Conservation (phyloP, 2,888 invertebrate genomes). For the Homarus gammarus region DNA sequence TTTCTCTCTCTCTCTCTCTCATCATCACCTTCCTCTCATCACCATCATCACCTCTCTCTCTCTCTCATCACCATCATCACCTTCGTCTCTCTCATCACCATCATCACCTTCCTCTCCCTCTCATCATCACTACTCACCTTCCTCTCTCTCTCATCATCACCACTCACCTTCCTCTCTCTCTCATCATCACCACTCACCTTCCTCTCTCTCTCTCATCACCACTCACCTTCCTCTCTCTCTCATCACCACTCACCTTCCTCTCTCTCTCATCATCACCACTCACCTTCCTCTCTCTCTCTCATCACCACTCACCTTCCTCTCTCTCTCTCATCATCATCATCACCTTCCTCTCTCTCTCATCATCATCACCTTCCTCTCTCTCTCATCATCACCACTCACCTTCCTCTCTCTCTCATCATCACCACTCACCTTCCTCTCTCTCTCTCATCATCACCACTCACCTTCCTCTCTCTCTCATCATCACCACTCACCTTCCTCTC, state of each 20-base stretch:
- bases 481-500: constrained; percentile 69
- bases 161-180: too few relatives aligned
- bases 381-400: background rate
- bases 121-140: too few relatives aligned
- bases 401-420: constrained; percentile 3
- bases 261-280: background rate
- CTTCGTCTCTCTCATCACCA: too few relatives aligned
- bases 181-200: too few relatives aligned
- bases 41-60: too few relatives aligned
- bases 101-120: too few relatives aligned
- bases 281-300: background rate
- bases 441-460: background rate
- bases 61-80: too few relatives aligned
- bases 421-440: background rate
- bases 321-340: background rate
- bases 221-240: too few relatives aligned
- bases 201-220: background rate
- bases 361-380: background rate
- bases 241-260: background rate
- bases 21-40: too few relatives aligned
- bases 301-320: background rate
- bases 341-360: background rate
- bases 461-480: constrained; percentile 13
- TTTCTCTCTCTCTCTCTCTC: too few relatives aligned
- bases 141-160: too few relatives aligned